phyloP scores from a whole-genome alignment of 2,888 invertebrate species.

The Pyrocoelia pectoralis region DNA sequence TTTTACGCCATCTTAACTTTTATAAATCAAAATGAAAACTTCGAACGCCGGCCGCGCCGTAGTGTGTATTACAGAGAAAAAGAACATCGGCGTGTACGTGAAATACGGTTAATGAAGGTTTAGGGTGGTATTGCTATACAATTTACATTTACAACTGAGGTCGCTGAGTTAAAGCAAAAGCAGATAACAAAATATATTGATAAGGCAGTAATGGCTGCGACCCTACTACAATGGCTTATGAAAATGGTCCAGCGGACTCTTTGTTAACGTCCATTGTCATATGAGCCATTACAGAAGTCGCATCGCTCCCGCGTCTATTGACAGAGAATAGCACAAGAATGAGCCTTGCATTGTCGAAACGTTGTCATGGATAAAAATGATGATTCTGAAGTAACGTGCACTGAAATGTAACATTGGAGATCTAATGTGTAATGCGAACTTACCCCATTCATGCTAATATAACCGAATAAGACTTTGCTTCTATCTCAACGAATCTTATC shows the following conservation, averaged over 20 bases:
- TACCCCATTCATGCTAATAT: conserved; percentile 23
- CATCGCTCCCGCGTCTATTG: conserved; percentile 49
- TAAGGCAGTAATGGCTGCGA: conserved; percentile 52
- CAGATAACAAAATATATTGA: conserved; percentile 52
- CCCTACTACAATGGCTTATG: conserved; percentile 57
- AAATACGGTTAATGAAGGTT: neutral
- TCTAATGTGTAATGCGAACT: conserved; percentile 39
- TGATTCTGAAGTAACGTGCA: conserved; percentile 55
- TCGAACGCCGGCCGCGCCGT: too few relatives aligned
- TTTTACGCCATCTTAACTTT: neutral
- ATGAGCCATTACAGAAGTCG: conserved; percentile 58
- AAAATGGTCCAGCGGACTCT: conserved; percentile 59
- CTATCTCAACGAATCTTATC: neutral
- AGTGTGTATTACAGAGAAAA: neutral
- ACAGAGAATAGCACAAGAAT: conserved; percentile 54
- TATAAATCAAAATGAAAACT: neutral
- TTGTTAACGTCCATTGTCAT: conserved; percentile 59
- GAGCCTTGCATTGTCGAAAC: conserved; percentile 55
- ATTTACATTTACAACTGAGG: conserved; percentile 16
- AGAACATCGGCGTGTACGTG: neutral
- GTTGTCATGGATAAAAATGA: conserved; percentile 58
- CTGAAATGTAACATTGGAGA: conserved; percentile 53
- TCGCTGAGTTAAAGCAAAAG: conserved; percentile 34
- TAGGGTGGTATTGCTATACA: conserved; percentile 2
- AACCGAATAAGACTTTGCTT: neutral